These are phyloP conservation scores for Meleagris gallopavo DNA, from an alignment of 2,113 vertebrate species.

Conservation along the genomic window DNA sequence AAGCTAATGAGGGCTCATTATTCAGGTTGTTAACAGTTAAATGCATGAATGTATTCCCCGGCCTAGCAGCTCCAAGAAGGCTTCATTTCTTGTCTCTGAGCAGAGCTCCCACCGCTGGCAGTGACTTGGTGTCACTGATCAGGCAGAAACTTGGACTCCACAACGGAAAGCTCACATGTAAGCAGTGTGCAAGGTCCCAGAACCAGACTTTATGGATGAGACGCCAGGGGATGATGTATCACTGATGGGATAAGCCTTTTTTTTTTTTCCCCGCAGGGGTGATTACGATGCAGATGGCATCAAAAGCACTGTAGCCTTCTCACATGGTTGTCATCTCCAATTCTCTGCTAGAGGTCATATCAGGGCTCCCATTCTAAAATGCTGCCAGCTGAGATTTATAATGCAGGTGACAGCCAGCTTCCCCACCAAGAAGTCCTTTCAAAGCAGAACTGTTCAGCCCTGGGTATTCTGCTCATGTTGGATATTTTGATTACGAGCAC, in stretches of 20 bases:
- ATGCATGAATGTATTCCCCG: background rate
- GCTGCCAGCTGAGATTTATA: background rate
- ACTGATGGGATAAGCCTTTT: background rate
- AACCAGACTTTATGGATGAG: background rate
- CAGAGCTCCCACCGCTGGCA: background rate
- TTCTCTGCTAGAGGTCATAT: background rate
- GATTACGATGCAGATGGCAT: background rate
- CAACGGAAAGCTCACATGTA: background rate
- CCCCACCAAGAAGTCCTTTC: background rate
- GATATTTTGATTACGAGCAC: background rate
- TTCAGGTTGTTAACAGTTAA: background rate
- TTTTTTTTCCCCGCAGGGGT: background rate
- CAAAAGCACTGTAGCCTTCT: conserved; percentile 27
- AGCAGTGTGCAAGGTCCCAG: background rate
- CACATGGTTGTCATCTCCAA: conserved; percentile 20
- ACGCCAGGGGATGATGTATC: background rate
- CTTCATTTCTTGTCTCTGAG: background rate
- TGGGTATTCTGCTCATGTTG: background rate
- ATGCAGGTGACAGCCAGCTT: background rate
- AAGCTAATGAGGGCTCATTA: background rate
- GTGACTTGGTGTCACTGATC: background rate
- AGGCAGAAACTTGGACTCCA: background rate
- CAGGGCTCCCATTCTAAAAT: conserved; percentile 5
- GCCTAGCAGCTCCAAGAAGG: background rate
- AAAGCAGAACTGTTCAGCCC: background rate